Percentiles rank a stretch among this genome's conserved stretches.
Conservation (phyloP, 2,113 vertebrate species). For the Eulemur macaco region DNA sequence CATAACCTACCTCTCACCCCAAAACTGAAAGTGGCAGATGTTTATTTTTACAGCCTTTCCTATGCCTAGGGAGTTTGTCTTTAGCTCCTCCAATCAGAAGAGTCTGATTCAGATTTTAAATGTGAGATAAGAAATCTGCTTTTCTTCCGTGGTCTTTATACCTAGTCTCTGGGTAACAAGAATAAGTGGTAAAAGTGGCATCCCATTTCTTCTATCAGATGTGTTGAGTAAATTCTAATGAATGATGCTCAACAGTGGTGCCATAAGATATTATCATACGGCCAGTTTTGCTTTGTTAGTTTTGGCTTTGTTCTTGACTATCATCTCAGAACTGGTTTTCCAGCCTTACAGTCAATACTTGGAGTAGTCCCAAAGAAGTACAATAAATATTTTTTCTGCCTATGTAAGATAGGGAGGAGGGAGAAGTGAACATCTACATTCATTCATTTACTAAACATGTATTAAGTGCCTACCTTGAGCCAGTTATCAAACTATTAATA, state of each 20-base stretch:
- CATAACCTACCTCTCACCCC: not conserved
- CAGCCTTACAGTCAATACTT: not conserved
- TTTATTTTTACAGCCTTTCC: not conserved
- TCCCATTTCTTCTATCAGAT: not conserved
- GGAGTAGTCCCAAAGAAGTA: not conserved
- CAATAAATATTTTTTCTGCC: not conserved
- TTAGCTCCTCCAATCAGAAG: not conserved
- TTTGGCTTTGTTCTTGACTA: slow-evolving; percentile 22
- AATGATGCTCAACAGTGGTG: not conserved
- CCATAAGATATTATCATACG: not conserved
- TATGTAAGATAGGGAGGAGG: not conserved
- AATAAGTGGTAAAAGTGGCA: not conserved
- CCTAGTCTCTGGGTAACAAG: not conserved
- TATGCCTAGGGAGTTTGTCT: not conserved
- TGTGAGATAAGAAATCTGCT: not conserved
- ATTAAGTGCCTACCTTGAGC: not conserved
- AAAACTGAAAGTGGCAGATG: slow-evolving; percentile 34
- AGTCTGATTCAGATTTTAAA: slow-evolving; percentile 30
- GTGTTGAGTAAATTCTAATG: not conserved
- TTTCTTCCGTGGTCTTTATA: not conserved
- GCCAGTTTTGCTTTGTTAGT: not conserved
- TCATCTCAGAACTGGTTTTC: slow-evolving; percentile 29
- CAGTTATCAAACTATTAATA: not conserved
- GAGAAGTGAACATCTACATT: not conserved
- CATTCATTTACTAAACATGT: not conserved